These are phyloP conservation scores for Ctena decussata DNA, from an alignment of 2,888 invertebrate genomes.

Conservation along the genomic window DNA sequence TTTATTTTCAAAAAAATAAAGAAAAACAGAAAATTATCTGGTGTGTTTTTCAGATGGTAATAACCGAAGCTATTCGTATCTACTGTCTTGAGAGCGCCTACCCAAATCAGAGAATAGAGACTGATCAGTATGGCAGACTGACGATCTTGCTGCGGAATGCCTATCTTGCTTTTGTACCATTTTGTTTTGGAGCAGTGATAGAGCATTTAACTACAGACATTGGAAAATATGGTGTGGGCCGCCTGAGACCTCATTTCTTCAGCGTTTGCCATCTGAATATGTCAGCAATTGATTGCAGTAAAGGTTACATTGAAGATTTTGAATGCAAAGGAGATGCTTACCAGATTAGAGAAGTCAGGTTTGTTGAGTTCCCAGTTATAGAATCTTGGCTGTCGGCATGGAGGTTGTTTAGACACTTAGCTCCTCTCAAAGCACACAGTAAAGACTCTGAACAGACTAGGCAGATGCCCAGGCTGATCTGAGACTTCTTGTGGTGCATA, in stretches of 20 bases:
- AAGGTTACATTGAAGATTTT: conserved; percentile 73
- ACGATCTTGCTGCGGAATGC: conserved; percentile 89
- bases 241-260: conserved; percentile 97
- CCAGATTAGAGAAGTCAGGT: conserved; percentile 78
- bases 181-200: conserved; percentile 95
- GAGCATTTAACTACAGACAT: conserved; percentile 96
- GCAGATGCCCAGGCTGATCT: no score
- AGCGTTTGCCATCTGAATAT: conserved; percentile 93
- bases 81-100: conserved; percentile 8
- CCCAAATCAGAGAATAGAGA: conserved; percentile 22
- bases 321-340: conserved; percentile 71
- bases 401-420: no score
- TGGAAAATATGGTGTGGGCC: conserved; percentile 97
- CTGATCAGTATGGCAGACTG: conserved; percentile 87
- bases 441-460: no score
- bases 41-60: conserved; percentile 64
- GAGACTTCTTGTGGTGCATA: no score
- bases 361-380: no score
- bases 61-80: conserved; percentile 51
- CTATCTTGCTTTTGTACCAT: conserved; percentile 85
- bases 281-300: conserved; percentile 58
- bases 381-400: no score
- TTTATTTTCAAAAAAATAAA: no score
- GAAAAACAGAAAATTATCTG: no score
- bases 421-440: no score